phyloP scores from a whole-genome alignment of 1,140 invertebrate genomes.

The Ips typographus region DNA sequence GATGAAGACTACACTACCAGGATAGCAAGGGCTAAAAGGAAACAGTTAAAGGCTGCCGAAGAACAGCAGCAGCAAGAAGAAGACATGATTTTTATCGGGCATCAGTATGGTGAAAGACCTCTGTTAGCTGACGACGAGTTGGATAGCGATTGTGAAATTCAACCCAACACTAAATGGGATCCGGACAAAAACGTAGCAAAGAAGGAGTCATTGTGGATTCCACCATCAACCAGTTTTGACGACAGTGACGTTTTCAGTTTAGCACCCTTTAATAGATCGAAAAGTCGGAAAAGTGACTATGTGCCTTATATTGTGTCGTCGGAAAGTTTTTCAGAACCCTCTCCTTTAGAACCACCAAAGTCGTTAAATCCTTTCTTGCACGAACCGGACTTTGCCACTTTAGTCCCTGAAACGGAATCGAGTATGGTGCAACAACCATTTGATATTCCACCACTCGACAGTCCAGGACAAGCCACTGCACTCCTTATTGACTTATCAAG shows the following conservation, averaged over 20 bases:
- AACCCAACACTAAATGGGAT: conserved; percentile 46
- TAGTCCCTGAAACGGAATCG: neutral
- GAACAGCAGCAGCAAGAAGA: conserved; percentile 43
- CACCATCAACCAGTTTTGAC: conserved; percentile 47
- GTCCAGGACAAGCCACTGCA: neutral
- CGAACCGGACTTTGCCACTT: conserved; percentile 25
- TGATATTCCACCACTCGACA: neutral
- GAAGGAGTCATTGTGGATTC: conserved; percentile 43
- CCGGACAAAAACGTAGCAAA: conserved; percentile 45
- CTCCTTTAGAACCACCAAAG: conserved; percentile 3
- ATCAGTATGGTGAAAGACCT: conserved; percentile 78
- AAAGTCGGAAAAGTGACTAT: conserved; percentile 42
- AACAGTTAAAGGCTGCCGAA: conserved; percentile 47
- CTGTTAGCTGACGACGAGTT: conserved; percentile 78
- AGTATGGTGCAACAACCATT: neutral
- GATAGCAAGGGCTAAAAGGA: conserved; percentile 47
- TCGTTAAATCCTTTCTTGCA: conserved; percentile 42
- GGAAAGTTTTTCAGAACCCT: neutral
- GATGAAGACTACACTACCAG: conserved; percentile 60
- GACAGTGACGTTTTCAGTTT: conserved; percentile 70
- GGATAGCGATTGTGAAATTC: conserved; percentile 62
- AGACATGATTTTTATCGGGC: conserved; percentile 66
- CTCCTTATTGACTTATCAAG: conserved; percentile 27
- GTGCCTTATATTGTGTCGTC: neutral
- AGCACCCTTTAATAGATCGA: conserved; percentile 68